phyloP scores from a whole-genome alignment of 1,140 invertebrate genomes.

The Anagrus nilaparvatae region DNA sequence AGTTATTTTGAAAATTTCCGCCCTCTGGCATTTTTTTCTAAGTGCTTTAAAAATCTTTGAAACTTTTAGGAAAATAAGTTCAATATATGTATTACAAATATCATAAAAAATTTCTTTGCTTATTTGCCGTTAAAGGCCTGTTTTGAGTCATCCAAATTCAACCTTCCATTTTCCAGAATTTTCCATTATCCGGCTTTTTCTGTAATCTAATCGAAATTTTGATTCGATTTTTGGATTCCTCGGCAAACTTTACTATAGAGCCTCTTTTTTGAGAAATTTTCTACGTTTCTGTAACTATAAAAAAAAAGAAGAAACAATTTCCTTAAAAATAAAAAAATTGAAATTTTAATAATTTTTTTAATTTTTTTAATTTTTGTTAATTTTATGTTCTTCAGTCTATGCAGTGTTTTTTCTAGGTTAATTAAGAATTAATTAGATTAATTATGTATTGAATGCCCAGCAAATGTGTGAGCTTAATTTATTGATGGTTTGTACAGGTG shows the following conservation, averaged over 20 bases:
- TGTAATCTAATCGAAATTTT: not conserved
- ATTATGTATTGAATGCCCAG: conserved; percentile 15
- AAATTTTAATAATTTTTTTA: too few species aligned
- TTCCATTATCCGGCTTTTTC: too few species aligned
- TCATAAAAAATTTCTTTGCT: too few species aligned
- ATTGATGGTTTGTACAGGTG: conserved; percentile 13
- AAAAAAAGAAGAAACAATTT: conserved; percentile 10
- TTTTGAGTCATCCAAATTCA: too few species aligned
- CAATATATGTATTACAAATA: too few species aligned
- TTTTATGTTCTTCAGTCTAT: conserved; percentile 18
- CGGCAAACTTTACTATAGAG: not conserved
- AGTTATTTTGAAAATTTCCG: too few species aligned
- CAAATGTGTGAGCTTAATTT: conserved; percentile 11
- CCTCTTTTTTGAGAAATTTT: conserved; percentile 11
- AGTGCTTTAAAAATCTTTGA: too few species aligned
- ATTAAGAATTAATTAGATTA: conserved; percentile 19
- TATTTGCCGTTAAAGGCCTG: too few species aligned
- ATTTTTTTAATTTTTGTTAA: too few species aligned
- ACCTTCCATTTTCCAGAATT: too few species aligned
- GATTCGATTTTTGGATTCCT: not conserved
- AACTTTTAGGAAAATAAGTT: too few species aligned
- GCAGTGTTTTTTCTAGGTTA: conserved; percentile 25
- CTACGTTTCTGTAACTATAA: conserved; percentile 12
- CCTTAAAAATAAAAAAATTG: conserved; percentile 18
- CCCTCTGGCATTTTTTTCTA: too few species aligned